Percentiles rank a stretch among this genome's conserved stretches.
Evolutionary conservation across 2,113 vertebrate species (phyloP).

Genomic region (Machaerirhynchus nigripectus): DNA sequence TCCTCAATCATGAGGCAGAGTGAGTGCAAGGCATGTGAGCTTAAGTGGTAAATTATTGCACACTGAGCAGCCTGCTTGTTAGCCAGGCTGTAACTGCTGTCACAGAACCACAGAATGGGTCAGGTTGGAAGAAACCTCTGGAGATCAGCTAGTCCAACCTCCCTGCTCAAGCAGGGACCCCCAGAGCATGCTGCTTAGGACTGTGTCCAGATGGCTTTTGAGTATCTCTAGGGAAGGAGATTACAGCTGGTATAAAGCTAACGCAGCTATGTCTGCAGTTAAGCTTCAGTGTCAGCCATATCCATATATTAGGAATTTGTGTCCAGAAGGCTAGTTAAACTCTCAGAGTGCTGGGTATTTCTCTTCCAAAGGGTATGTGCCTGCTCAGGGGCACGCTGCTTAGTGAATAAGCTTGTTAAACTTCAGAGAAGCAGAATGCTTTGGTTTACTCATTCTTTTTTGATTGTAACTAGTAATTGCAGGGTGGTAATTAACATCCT

Average conservation of each 20-base stretch:
- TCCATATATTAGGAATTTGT: not conserved
- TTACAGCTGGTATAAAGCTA: not conserved
- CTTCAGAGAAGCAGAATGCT: not conserved
- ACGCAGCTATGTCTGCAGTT: not conserved
- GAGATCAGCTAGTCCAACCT: not conserved
- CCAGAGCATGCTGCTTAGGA: not conserved
- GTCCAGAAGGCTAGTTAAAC: not conserved
- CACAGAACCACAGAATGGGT: not conserved
- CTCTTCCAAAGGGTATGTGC: not conserved
- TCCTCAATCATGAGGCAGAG: not conserved
- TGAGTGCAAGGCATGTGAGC: not conserved
- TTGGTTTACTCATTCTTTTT: not conserved
- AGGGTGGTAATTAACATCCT: not conserved
- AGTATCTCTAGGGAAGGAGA: not conserved
- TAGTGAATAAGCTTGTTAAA: not conserved
- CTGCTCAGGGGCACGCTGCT: not conserved
- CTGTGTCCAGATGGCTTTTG: not conserved
- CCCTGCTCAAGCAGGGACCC: not conserved
- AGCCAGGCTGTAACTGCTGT: not conserved
- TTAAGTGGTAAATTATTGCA: not conserved
- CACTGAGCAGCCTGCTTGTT: not conserved
- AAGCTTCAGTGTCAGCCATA: not conserved
- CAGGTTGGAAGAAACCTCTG: not conserved
- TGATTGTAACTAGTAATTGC: not conserved
- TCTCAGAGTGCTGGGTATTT: not conserved